Base-by-base conservation (phyloP, 1,140 invertebrate genomes). In the Sitophilus oryzae region DNA sequence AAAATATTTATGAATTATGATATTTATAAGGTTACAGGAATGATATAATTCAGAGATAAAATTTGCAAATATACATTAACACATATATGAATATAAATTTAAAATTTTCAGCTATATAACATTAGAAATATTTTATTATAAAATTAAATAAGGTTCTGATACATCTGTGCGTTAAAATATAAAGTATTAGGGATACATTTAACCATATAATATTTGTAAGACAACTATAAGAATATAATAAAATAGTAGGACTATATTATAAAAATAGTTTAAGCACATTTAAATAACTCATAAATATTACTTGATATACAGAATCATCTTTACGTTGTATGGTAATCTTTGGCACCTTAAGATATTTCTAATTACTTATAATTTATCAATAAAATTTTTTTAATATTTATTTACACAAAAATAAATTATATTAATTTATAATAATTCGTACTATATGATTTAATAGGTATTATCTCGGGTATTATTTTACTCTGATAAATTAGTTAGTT, bases 21-120 rank as follows among this genome's bases (percentile, higher is more conserved):
- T 34, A 30, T 47, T 34, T 15, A 47, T 47, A 30, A 15, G 44
- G n/a, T 36, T 35, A 20, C 25, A 49, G 19, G 42, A 20, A 45
- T 45, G 43, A 45, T 30, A 45, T 45, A 45, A 20, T 21, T 34
- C 15, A 25, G 18, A 45, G 14, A 45, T 45, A 45, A 30, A 45
- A 16, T 41, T 41, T 41, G 8, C 14, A 41, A 30, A 30, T 41
- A 3, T 41, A 30, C 30, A n/a, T n/a, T n/a, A 50, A 50, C 36
- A 50, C 47, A 50, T 50, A 21, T 50, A 52, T 25, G 35, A 51
- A 42, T 42, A 37, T 10, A 21, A 44, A 34, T 43, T 21, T 52
- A 52, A 44, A 52, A 52, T 52, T 37, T 44, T 21, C 19, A 43
- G 18, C n/a, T 52, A 44, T 25, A 44, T 52, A 52, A 52, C 50